Conservation (phyloP, 1,140 invertebrate species). For the Drosophila seguyi region DNA sequence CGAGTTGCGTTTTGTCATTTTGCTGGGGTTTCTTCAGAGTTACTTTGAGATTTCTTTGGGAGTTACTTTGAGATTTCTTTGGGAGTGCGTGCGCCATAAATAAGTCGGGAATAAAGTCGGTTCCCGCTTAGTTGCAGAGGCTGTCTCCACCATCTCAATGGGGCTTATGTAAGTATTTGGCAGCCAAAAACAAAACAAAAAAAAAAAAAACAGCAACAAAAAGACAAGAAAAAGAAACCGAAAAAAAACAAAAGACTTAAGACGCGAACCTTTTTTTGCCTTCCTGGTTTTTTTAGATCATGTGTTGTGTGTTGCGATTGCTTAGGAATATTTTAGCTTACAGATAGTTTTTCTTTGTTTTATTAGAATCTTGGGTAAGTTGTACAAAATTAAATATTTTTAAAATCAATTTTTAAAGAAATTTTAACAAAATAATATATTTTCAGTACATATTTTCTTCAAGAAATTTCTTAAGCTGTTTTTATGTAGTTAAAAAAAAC, state of each 20-base stretch:
- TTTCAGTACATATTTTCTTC: neutral
- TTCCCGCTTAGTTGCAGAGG: neutral
- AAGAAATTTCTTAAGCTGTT: neutral
- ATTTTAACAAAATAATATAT: neutral
- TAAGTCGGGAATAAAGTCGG: constrained; percentile 35
- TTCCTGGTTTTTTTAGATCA: constrained; percentile 13
- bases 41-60: neutral
- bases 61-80: too few relatives aligned
- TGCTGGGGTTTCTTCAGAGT: neutral
- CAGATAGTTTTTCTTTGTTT: too few relatives aligned
- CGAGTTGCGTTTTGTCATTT: constrained; percentile 50
- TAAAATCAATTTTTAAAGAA: neutral
- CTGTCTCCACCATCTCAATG: constrained; percentile 8
- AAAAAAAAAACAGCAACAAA: neutral
- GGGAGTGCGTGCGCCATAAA: constrained; percentile 60
- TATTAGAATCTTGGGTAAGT: too few relatives aligned
- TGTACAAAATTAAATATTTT: too few relatives aligned
- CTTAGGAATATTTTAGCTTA: too few relatives aligned
- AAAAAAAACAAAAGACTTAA: constrained; percentile 68
- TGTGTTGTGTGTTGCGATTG: too few relatives aligned
- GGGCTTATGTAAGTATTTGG: constrained; percentile 28
- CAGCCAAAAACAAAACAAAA: neutral
- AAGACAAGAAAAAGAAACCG: neutral
- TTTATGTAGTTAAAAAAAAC: too few relatives aligned
- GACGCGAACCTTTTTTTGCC: constrained; percentile 58